Conservation (phyloP, 2,113 vertebrate species). For the Bubo blakistoni region DNA sequence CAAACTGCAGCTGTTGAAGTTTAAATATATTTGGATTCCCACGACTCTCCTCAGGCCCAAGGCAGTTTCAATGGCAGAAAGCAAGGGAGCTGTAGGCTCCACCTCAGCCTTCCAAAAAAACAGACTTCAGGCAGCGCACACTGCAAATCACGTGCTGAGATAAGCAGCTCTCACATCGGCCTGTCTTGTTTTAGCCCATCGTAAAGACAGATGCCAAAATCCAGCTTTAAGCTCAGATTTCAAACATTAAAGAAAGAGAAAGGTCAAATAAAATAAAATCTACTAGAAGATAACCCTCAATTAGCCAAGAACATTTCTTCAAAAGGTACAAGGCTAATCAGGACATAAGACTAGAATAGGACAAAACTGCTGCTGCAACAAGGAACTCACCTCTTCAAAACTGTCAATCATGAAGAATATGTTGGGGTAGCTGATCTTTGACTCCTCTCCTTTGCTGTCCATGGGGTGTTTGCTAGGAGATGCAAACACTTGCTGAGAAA, state of each 20-base stretch:
- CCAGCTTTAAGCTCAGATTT: background rate
- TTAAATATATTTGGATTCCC: background rate
- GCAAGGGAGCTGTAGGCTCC: background rate
- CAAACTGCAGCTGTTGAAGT: background rate
- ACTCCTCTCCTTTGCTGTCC: slow-evolving; percentile 99
- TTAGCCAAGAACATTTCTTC: background rate
- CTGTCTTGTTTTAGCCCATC: background rate
- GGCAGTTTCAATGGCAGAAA: background rate
- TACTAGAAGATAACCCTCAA: background rate
- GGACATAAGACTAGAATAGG: background rate
- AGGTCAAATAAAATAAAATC: background rate
- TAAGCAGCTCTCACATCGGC: background rate
- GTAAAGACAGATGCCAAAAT: background rate
- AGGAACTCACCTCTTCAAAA: slow-evolving; percentile 90
- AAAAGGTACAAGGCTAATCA: background rate
- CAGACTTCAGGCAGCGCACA: background rate
- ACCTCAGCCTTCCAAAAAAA: background rate
- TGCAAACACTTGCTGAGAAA: slow-evolving; percentile 92
- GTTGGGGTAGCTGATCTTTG: slow-evolving; percentile 98
- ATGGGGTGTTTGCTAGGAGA: slow-evolving; percentile 97
- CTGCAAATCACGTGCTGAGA: background rate
- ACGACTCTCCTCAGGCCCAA: background rate
- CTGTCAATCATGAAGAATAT: slow-evolving; percentile 99
- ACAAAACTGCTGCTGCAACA: background rate
- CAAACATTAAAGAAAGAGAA: background rate